Base-by-base conservation (phyloP, 1,140 invertebrate genomes). In the Tenebrio molitor region DNA sequence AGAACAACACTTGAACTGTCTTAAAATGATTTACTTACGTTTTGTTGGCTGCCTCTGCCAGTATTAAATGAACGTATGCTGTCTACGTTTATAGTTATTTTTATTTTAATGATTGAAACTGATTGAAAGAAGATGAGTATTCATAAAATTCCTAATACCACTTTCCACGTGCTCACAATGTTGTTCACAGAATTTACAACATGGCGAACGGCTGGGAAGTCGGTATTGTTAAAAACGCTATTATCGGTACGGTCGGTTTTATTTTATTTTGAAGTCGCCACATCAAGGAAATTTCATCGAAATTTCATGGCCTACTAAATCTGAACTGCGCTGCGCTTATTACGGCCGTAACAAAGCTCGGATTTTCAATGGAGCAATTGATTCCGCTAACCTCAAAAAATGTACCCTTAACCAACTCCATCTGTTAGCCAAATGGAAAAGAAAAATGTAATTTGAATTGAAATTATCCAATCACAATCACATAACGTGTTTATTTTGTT, bases 101-200 rank as follows among this genome's bases (percentile, higher is more conserved):
- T 21, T 7, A n/a, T 50, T 50, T 50, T 50, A 19, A 0, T 1
- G 19, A 58, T 0, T 10, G 25, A 29, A 29, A 29, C n/a, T 58
- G 21, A 29, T 10, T 58, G n/a, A 29, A 15, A 7, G 50, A 58
- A 29, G 12, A 58, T n/a, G n/a, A n/a, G n/a, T n/a, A 25, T 15
- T 33, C 21, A 12, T 5, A 33, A 58, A 58, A 58, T 34, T 29
- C 0, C 12, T 21, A 4, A 16, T 16, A 44, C n/a, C 21, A 66
- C 42, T 72, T 66, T 72, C 70, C 70, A 72, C 70, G 70, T 72
- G 70, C 70, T 72, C 70, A 72, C 70, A 72, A 72, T 72, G 70
- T 72, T 72, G 65, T 72, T 25, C 36, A 65, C 39, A 72, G 10
- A 65, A 10, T 16, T 44, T 34, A 42, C 70, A 72, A 72, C 50